These are phyloP conservation scores for Esperia sulphurella DNA, from an alignment of 2,888 invertebrate genomes.

Conservation along the genomic window DNA sequence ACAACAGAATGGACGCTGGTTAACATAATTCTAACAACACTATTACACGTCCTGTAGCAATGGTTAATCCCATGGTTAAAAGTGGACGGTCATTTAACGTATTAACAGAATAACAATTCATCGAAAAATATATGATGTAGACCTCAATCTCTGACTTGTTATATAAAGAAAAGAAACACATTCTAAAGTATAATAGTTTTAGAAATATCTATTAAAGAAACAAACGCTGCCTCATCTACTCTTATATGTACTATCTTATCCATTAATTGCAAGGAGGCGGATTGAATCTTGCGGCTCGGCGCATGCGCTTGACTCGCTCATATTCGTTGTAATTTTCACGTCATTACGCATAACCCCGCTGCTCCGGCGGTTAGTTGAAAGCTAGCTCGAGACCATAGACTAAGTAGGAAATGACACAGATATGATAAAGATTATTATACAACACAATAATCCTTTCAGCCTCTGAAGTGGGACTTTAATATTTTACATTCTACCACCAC, in stretches of 20 bases:
- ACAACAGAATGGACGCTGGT: too few relatives aligned
- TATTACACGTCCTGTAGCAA: too few relatives aligned
- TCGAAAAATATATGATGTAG: too few relatives aligned
- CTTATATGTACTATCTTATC: constrained; percentile 15
- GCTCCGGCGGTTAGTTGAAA: constrained; percentile 52
- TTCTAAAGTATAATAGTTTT: neutral
- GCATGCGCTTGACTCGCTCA: constrained; percentile 23
- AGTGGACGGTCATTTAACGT: too few relatives aligned
- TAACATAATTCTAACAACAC: too few relatives aligned
- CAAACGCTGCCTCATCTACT: neutral
- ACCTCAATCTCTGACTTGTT: neutral
- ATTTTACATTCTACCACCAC: too few relatives aligned
- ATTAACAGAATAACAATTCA: too few relatives aligned
- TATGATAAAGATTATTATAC: neutral
- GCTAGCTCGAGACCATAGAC: constrained; percentile 43
- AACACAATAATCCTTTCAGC: too few relatives aligned
- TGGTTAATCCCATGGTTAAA: too few relatives aligned
- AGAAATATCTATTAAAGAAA: neutral
- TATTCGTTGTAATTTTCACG: constrained; percentile 70
- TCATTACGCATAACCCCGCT: constrained; percentile 57
- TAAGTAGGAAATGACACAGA: constrained; percentile 20
- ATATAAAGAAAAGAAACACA: neutral
- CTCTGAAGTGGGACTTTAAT: too few relatives aligned
- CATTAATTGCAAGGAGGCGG: constrained; percentile 37
- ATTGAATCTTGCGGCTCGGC: constrained; percentile 54